Conservation (phyloP, 2,888 invertebrate genomes). For the Synanthedon myopaeformis region DNA sequence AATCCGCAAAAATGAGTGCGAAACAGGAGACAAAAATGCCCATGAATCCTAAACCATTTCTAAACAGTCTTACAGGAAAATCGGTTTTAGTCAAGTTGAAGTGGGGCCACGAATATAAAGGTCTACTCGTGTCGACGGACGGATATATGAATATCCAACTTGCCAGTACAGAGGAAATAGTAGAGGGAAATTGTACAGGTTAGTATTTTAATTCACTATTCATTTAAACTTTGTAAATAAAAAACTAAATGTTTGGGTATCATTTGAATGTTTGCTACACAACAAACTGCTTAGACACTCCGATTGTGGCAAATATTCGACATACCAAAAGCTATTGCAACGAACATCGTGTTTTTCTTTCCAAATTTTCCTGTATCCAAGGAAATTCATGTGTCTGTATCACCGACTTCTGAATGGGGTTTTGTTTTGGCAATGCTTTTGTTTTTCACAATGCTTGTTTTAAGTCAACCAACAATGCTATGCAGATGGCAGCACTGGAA, state of each 20-base stretch:
- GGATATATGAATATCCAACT: conserved; percentile 99
- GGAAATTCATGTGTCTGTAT: no score
- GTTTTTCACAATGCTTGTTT: no score
- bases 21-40: conserved; percentile 90
- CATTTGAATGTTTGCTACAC: no score
- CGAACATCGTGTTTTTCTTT: no score
- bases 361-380: no score
- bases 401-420: no score
- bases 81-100: conserved; percentile 97
- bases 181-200: conserved; percentile 93
- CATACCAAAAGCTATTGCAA: no score
- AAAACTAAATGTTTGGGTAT: not conserved
- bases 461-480: no score
- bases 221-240: not conserved
- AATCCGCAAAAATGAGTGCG: not conserved
- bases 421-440: no score
- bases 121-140: conserved; percentile 96
- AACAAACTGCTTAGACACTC: no score
- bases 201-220: conserved; percentile 13
- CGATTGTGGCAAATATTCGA: no score
- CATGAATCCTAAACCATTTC: conserved; percentile 98
- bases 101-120: conserved; percentile 99
- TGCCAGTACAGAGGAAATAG: conserved; percentile 97
- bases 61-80: conserved; percentile 98
- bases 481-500: no score